These are phyloP conservation scores for Battus philenor DNA, from an alignment of 1,140 invertebrate species.

Conservation along the genomic window DNA sequence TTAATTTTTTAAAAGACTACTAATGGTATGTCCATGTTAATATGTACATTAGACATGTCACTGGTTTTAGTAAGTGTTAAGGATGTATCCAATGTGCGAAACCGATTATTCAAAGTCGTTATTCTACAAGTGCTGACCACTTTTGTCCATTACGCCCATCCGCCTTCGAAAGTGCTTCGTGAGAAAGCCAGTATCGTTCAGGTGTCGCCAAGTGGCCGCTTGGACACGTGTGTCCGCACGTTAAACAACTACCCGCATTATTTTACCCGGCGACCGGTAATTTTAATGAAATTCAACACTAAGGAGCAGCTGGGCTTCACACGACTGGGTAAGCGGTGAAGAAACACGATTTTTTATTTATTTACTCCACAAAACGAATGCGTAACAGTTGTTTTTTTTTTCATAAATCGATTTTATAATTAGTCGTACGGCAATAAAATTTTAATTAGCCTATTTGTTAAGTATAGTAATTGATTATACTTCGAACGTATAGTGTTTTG, in stretches of 20 bases:
- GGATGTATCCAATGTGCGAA: too few species aligned
- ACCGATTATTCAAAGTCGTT: too few species aligned
- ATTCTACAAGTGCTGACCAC: conserved; percentile 39
- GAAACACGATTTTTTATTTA: too few species aligned
- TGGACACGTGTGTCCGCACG: conserved; percentile 52
- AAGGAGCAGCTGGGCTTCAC: conserved; percentile 54
- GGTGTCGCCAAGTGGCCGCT: conserved; percentile 47
- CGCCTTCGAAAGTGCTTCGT: conserved; percentile 35
- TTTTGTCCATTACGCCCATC: conserved; percentile 37
- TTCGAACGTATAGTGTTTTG: too few species aligned
- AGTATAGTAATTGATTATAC: too few species aligned
- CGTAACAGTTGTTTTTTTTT: neutral
- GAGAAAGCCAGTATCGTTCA: conserved; percentile 47
- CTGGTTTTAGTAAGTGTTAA: too few species aligned
- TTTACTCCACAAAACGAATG: neutral
- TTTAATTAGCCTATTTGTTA: too few species aligned
- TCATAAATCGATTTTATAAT: conserved; percentile 8
- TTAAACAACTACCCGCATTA: conserved; percentile 56
- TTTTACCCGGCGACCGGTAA: conserved; percentile 53
- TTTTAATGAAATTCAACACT: conserved; percentile 62
- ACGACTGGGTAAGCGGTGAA: conserved; percentile 34
- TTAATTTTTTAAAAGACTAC: too few species aligned
- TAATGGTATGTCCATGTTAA: too few species aligned
- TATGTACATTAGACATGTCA: too few species aligned
- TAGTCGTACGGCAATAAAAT: conserved; percentile 40